A percentile compares a stretch with the other conserved stretches of the same genome.
Evolutionary conservation across 2,888 invertebrate species (phyloP).

Genomic region (Drosophila paranaensis): DNA sequence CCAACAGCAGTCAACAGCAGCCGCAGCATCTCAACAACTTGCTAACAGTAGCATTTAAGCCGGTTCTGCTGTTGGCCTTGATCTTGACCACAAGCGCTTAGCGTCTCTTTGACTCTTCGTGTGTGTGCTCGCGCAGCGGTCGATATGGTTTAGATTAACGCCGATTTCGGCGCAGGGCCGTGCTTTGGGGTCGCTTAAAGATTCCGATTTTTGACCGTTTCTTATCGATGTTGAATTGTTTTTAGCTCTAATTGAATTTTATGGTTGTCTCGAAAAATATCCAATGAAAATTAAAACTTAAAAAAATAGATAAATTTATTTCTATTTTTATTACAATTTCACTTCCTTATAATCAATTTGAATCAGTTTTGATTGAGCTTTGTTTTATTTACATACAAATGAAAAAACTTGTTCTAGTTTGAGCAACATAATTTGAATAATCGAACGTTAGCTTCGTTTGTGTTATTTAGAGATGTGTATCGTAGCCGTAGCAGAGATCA

Average conservation of each 20-base stretch:
- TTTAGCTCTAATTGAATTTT: neutral
- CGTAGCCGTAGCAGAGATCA: no score
- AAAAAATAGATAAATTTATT: no score
- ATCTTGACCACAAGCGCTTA: slow-evolving; percentile 77
- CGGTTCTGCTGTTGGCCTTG: slow-evolving; percentile 69
- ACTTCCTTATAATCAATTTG: slow-evolving; percentile 9
- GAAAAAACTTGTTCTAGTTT: neutral
- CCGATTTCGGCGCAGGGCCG: slow-evolving; percentile 52
- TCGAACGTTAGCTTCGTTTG: no score
- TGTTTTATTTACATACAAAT: neutral
- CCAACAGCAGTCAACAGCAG: neutral
- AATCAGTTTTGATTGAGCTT: neutral
- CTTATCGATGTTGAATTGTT: neutral
- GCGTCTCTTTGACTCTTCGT: slow-evolving; percentile 12
- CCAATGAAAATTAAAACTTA: neutral
- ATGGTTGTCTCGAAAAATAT: neutral
- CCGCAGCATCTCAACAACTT: slow-evolving; percentile 33
- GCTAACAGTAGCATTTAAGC: slow-evolving; percentile 64
- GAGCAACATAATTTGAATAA: neutral
- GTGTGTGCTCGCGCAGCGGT: neutral
- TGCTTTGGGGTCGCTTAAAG: slow-evolving; percentile 23
- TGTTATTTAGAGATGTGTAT: no score
- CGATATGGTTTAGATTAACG: slow-evolving; percentile 16
- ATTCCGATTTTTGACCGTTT: slow-evolving; percentile 13
- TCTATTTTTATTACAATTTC: neutral